These are phyloP conservation scores for Beaufortia kweichowensis DNA, from an alignment of 2,113 vertebrate genomes.

Conservation along the genomic window DNA sequence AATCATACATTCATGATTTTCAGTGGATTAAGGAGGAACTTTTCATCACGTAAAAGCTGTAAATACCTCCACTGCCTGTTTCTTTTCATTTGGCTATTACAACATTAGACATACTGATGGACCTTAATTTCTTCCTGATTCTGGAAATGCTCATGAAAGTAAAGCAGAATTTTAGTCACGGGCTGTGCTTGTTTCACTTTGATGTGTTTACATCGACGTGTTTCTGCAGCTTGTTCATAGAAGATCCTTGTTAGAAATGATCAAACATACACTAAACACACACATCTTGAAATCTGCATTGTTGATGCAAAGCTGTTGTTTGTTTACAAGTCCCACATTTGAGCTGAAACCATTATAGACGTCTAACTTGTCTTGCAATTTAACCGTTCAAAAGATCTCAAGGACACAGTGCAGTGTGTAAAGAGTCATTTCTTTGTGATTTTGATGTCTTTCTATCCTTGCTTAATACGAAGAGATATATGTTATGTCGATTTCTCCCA, in stretches of 20 bases:
- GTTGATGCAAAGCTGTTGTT: neutral
- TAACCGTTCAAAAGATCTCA: neutral
- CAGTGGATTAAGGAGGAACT: neutral
- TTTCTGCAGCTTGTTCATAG: neutral
- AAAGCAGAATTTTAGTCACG: neutral
- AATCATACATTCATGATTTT: constrained; percentile 20
- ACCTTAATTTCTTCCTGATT: too few relatives aligned
- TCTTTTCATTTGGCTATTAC: constrained; percentile 20
- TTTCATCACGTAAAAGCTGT: constrained; percentile 35
- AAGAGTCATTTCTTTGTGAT: too few relatives aligned
- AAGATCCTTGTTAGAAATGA: neutral
- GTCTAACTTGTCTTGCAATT: constrained; percentile 20
- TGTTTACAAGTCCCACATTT: constrained; percentile 34
- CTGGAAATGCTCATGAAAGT: constrained; percentile 37
- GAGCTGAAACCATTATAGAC: neutral
- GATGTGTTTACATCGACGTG: neutral
- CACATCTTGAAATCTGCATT: neutral
- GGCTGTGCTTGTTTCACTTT: constrained; percentile 11
- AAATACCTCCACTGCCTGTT: constrained; percentile 34
- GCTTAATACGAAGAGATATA: too few relatives aligned
- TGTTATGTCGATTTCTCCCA: too few relatives aligned
- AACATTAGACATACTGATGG: neutral
- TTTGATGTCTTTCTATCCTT: too few relatives aligned
- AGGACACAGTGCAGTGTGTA: too few relatives aligned
- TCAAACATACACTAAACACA: neutral